Evolutionary conservation across 2,888 invertebrate genomes (phyloP), one percentile per base, ranked within the genome.

Genomic region (Oscheius sp.): DNA sequence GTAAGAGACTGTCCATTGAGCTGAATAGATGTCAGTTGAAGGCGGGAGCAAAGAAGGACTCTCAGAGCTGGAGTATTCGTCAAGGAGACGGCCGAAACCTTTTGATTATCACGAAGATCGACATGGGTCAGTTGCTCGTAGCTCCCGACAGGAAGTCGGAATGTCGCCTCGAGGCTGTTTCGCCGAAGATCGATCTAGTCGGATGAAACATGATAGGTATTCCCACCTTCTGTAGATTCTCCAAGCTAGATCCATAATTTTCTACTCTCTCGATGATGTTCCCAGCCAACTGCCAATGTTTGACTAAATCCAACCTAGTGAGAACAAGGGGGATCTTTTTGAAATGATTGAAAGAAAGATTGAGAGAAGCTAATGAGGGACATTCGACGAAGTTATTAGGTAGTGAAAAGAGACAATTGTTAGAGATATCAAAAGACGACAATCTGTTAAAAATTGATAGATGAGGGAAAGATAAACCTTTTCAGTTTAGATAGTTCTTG

Each of bases 1-100:
- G 87, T 87, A 61, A 88, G 78, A 20, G 83, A 82, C 20, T 80
- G 81, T 2, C 88, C 88, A 71, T 87, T 87, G 12, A 88, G 76
- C 71, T 87, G 87, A 32, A 88, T 78, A 2, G 82, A 82, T 44
- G 81, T 80, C 71, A 88, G 82, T 30, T 82, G 82, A 69, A 88
- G 87, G 5, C 87, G 81, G 67, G 87, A 87, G 80, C 87, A 88
- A 74, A 87, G 87, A 32, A 88, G 74, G 70, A 87, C 86, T 80
- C 73, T 70, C 44, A 81, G 75, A 32, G 83, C 81, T 47, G 83
- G 77, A 14, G 88, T 68, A 44, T 86, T 80, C 22, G 87, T 82
- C 30, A 88, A 79, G 77, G 88, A 87, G 33, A 88, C 68, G 2
- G 71, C 70, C 0, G 76, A 71, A 8, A 82, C 78, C 36, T 77